A percentile compares a stretch with the other conserved stretches of the same genome.
Evolutionary conservation across 2,113 vertebrate genomes (phyloP).

Genomic region (Penelope pileata): DNA sequence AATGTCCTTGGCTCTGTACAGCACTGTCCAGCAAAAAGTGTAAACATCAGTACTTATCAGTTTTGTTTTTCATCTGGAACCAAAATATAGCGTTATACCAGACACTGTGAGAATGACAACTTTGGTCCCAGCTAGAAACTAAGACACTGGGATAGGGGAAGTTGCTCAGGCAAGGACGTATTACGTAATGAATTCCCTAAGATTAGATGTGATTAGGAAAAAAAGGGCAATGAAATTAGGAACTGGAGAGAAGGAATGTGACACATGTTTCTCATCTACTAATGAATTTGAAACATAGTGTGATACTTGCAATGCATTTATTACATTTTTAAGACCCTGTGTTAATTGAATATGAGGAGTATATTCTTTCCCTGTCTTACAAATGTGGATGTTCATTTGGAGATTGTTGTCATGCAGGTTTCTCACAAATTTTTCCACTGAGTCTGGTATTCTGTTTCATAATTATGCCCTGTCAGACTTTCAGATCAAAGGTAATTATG

Average conservation of each 20-base stretch:
- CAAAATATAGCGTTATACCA: no score
- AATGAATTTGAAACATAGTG: neutral
- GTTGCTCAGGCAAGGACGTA: neutral
- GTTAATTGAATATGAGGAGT: neutral
- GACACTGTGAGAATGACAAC: no score
- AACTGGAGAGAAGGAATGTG: neutral
- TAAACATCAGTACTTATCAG: no score
- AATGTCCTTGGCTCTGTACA: no score
- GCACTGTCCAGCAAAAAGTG: no score
- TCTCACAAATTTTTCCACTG: neutral
- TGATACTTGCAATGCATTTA: neutral
- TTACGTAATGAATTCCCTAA: neutral
- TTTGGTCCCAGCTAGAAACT: no score
- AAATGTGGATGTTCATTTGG: neutral
- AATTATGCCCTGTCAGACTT: neutral
- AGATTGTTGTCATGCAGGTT: neutral
- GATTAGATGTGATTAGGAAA: neutral
- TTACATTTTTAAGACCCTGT: neutral
- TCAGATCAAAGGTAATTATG: neutral
- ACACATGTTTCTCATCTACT: neutral
- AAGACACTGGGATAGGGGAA: neutral
- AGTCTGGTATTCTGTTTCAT: neutral
- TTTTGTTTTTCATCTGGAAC: no score
- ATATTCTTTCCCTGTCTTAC: neutral
- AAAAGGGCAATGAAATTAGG: neutral